Evolutionary conservation across 2,113 vertebrate species (phyloP).

Genomic region (Albula glossodonta): DNA sequence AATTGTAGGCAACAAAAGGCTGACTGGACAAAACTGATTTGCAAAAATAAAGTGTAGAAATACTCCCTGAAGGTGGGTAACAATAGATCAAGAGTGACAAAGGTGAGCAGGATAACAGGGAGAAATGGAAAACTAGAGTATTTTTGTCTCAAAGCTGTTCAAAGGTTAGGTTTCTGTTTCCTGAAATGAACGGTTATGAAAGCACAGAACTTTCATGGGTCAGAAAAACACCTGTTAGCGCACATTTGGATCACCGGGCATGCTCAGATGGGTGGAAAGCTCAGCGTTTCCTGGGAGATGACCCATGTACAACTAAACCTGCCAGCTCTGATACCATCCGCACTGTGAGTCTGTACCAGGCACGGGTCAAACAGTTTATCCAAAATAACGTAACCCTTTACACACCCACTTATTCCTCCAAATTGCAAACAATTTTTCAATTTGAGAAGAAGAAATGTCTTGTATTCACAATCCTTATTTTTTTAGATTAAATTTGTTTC

Average conservation of each 20-base stretch:
- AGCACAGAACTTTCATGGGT: not conserved
- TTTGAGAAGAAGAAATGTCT: too few relatives aligned
- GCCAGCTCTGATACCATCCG: too few relatives aligned
- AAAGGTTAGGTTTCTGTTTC: constrained; percentile 2
- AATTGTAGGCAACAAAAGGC: not conserved
- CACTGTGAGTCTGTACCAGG: too few relatives aligned
- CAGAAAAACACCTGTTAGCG: not conserved
- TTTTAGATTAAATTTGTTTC: too few relatives aligned
- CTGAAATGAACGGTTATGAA: not conserved
- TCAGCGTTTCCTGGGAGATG: too few relatives aligned
- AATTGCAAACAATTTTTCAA: too few relatives aligned
- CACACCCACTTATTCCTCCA: too few relatives aligned
- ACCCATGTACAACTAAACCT: too few relatives aligned
- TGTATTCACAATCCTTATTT: too few relatives aligned
- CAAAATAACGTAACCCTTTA: too few relatives aligned
- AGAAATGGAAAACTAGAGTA: not conserved
- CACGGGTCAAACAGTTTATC: too few relatives aligned
- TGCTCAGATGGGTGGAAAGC: not conserved
- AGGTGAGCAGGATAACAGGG: not conserved
- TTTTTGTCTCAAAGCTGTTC: not conserved
- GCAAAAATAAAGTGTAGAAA: not conserved
- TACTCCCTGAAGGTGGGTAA: not conserved
- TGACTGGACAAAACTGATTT: not conserved
- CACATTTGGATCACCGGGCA: not conserved
- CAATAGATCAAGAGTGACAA: not conserved